Conservation (phyloP, 2,797 vertebrate genomes). For the Chloroceryle amazona region DNA sequence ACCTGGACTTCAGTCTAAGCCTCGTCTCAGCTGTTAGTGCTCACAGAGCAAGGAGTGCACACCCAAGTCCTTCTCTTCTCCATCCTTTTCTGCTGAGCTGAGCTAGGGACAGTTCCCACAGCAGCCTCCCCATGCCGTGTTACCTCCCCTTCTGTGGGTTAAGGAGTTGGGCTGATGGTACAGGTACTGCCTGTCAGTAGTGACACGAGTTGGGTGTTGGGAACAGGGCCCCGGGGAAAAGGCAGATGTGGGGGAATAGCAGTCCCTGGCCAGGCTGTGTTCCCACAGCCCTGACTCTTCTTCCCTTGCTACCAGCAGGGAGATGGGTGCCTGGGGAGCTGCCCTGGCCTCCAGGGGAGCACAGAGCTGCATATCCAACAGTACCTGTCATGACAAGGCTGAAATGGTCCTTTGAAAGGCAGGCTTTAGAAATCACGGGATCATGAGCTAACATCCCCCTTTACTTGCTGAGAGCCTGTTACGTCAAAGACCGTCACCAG, state of each 20-base stretch:
- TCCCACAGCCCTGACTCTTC: not conserved
- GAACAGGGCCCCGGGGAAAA: not conserved
- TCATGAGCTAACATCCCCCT: not conserved
- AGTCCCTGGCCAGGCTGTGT: not conserved
- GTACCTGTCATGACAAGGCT: not conserved
- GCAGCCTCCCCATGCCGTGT: accelerated
- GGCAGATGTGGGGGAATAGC: not conserved
- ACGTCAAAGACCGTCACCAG: not conserved
- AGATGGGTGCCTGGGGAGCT: not conserved
- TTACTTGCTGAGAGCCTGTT: not conserved
- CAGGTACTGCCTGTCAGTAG: not conserved
- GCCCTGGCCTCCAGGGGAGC: not conserved
- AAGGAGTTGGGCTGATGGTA: accelerated
- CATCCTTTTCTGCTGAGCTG: accelerated
- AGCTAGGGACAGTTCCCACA: not conserved
- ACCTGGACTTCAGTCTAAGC: not conserved
- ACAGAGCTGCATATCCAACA: accelerated
- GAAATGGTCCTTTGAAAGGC: not conserved
- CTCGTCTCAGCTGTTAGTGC: not conserved
- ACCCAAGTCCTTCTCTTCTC: accelerated
- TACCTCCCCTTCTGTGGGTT: not conserved
- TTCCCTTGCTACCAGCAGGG: not conserved
- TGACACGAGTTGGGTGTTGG: not conserved
- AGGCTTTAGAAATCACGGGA: not conserved
- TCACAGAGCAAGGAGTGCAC: not conserved